phyloP scores from a whole-genome alignment of 2,113 vertebrate species.

The Panthera uncia region DNA sequence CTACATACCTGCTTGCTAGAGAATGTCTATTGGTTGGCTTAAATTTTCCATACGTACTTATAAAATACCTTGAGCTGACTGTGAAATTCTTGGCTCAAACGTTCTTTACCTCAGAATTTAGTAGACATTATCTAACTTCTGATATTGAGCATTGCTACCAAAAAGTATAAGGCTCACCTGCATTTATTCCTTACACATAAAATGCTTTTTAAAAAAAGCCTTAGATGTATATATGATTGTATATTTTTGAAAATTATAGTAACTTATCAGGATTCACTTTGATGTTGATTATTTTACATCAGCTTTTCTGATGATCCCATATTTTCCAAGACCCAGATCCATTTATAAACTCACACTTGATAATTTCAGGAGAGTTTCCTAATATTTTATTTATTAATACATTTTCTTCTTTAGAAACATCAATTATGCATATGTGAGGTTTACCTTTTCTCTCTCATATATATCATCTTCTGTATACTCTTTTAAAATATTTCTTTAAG shows the following conservation, averaged over 20 bases:
- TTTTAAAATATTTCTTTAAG: neutral
- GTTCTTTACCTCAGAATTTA: neutral
- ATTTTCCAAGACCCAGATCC: neutral
- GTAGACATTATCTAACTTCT: neutral
- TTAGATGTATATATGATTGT: neutral
- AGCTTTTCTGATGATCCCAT: neutral
- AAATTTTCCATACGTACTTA: neutral
- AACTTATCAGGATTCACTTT: neutral
- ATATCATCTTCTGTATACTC: neutral
- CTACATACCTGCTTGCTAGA: neutral
- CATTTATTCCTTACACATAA: neutral
- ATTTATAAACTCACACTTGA: neutral
- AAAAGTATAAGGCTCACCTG: neutral
- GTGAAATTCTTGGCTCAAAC: neutral
- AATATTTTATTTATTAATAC: neutral
- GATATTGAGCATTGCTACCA: neutral
- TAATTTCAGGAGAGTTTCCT: neutral
- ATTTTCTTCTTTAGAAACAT: neutral
- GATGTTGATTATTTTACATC: neutral
- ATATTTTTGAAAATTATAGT: conserved; percentile 9
- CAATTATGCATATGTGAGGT: neutral
- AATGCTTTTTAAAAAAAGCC: neutral
- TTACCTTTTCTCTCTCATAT: neutral
- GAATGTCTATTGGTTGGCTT: neutral
- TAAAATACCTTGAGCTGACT: neutral